A percentile compares a stretch with the other conserved stretches of the same genome.
Evolutionary conservation across 2,888 invertebrate genomes (phyloP).

Genomic region (Falcaria lacertinaria): DNA sequence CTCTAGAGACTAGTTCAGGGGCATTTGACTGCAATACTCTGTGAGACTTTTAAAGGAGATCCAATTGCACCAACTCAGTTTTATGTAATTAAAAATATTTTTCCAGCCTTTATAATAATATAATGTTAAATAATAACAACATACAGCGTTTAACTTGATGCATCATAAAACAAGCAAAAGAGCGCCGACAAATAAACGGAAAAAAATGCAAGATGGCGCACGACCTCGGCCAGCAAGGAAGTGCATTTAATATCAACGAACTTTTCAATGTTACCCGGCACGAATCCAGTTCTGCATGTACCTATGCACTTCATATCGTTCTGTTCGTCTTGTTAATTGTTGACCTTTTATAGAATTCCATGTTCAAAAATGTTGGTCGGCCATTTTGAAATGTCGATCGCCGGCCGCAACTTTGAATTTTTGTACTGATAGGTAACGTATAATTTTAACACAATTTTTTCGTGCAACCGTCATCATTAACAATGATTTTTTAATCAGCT

Average conservation of each 20-base stretch:
- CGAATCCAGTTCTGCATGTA: constrained; percentile 46
- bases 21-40: no score
- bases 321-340: constrained; percentile 33
- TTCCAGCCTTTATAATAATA: no score
- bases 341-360: constrained; percentile 49
- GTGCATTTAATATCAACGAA: constrained; percentile 77
- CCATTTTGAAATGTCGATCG: constrained; percentile 39
- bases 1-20: no score
- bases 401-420: constrained; percentile 36
- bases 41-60: no score
- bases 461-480: background rate
- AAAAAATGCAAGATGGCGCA: constrained; percentile 69
- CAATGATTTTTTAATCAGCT: no score
- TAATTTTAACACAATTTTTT: no score
- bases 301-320: constrained; percentile 37
- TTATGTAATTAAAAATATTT: no score
- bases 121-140: no score
- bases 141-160: background rate
- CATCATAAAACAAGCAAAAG: constrained; percentile 32
- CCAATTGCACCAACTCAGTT: no score
- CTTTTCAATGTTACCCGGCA: constrained; percentile 74
- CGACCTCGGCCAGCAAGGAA: constrained; percentile 69
- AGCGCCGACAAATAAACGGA: constrained; percentile 76
- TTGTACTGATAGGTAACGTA: constrained; percentile 6
- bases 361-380: constrained; percentile 30